Evolutionary conservation across 2,797 vertebrate genomes (phyloP), one percentile per base, ranked within the genome.

Genomic region (Oceanodroma leucorhoa): DNA sequence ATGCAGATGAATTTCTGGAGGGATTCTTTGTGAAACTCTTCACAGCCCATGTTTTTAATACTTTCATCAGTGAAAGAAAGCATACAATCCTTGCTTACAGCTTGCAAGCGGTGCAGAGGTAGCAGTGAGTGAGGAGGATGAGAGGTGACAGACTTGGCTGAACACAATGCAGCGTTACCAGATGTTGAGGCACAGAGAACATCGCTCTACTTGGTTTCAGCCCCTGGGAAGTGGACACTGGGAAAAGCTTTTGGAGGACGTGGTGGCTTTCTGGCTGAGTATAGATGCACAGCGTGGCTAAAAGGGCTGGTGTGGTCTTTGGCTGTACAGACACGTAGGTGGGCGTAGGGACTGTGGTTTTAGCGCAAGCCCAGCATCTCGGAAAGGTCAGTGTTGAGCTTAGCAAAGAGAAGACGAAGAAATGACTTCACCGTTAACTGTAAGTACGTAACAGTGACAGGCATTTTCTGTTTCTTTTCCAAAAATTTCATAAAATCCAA

Each of bases 341-440:
- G 24, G 21, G 20, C 61, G 34, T 30, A 55, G 53, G 36, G 29
- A 46, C 30, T 79, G 45, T 16, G 75, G 50, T 51, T 71, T 58
- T 30, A 17, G 15, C 0, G 0, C 0, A 7, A 90, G 27, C 41
- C 8, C 34, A 41, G 32, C 15, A 5, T 26, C 54, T 85, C 2
- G 1, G 73, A 41, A 75, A 62, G 16, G 26, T 69, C 46, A 50
- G 5, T n/a, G 41, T 15, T 73, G 51, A 45, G 38, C 27, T 72
- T 51, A 70, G 38, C 26, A 50, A 61, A 61, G 64, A 76, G 11
- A 62, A 88, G 36, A 55, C 1, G 1, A 8, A 82, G 34, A 76
- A 72, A 51, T 72, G 0, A 73, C 23, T 66, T 83, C 32, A 51
- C 36, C 5, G 9, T 32, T n/a, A 40, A 34, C 23, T 58, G 5